Evolutionary conservation across 2,113 vertebrate genomes (phyloP).

Genomic region (Chitala chitala): DNA sequence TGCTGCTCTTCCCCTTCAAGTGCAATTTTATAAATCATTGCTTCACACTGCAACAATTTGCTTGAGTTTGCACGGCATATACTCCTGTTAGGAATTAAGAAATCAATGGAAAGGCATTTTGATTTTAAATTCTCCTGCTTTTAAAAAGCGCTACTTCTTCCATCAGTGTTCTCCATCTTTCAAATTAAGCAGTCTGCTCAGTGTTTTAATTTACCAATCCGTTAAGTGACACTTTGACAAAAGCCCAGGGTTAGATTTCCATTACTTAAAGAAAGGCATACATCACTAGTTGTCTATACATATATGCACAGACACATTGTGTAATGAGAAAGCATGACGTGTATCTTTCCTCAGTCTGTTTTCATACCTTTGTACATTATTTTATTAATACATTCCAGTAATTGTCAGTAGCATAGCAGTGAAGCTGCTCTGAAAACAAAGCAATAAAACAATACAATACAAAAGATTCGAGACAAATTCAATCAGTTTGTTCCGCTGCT

Average conservation of each 20-base stretch:
- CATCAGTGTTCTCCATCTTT: constrained; percentile 16
- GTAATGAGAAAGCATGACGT: constrained; percentile 58
- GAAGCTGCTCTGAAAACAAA: too few relatives aligned
- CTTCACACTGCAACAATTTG: constrained; percentile 26
- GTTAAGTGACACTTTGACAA: constrained; percentile 36
- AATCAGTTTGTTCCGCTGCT: too few relatives aligned
- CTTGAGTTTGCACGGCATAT: constrained; percentile 19
- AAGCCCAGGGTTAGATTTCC: constrained; percentile 36
- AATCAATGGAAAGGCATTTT: constrained; percentile 36
- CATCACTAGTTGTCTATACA: constrained; percentile 52
- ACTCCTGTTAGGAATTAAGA: constrained; percentile 37
- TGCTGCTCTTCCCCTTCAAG: not conserved
- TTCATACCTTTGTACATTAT: too few relatives aligned
- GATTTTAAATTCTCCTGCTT: constrained; percentile 23
- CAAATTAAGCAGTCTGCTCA: constrained; percentile 48
- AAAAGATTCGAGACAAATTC: too few relatives aligned
- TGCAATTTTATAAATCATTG: constrained; percentile 30
- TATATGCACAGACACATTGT: constrained; percentile 56
- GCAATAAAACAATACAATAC: too few relatives aligned
- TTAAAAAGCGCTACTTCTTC: not conserved
- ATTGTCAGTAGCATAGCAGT: too few relatives aligned
- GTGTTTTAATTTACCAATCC: constrained; percentile 57
- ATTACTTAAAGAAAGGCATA: constrained; percentile 61
- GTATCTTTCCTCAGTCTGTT: too few relatives aligned
- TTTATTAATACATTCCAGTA: too few relatives aligned